Conservation (phyloP, 2,797 vertebrate genomes). For the Euthynnus affinis region DNA sequence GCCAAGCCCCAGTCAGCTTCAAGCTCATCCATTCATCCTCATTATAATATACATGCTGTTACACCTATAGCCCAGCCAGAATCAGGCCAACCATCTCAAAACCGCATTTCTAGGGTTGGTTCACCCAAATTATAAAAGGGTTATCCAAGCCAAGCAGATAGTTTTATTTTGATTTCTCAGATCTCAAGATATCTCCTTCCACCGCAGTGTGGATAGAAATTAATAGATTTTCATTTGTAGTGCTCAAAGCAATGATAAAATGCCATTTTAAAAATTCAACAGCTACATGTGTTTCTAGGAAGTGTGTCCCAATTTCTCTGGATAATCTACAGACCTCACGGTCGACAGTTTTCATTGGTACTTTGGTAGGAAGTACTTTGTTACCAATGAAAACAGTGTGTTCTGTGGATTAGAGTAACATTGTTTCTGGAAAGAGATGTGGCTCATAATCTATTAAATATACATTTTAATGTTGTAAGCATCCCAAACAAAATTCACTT, state of each 20-base stretch:
- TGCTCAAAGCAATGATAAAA: constrained; percentile 18
- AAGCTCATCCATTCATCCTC: constrained; percentile 76
- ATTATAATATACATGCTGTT: constrained; percentile 69
- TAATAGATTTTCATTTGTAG: constrained; percentile 3
- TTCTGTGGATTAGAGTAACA: neutral
- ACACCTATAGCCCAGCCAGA: constrained; percentile 40
- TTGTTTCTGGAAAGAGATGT: constrained; percentile 5
- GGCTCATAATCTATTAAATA: constrained; percentile 17
- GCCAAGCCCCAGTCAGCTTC: constrained; percentile 73
- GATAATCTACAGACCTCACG: constrained; percentile 2
- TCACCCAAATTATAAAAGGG: constrained; percentile 34
- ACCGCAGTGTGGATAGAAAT: neutral
- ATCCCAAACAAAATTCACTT: constrained; percentile 7
- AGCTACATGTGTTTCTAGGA: neutral
- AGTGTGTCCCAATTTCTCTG: neutral
- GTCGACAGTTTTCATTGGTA: neutral
- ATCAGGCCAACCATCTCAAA: constrained; percentile 31
- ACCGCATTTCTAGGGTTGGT: constrained; percentile 35
- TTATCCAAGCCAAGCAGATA: constrained; percentile 6
- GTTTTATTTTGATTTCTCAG: constrained; percentile 20
- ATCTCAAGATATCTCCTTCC: constrained; percentile 15
- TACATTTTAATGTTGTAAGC: constrained; percentile 18
- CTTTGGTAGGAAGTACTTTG: neutral
- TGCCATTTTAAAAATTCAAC: constrained; percentile 3
- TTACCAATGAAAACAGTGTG: neutral